A percentile compares a stretch with the other conserved stretches of the same genome.
Conservation (phyloP, 2,888 invertebrate genomes). For the Nephrotoma appendiculata region DNA sequence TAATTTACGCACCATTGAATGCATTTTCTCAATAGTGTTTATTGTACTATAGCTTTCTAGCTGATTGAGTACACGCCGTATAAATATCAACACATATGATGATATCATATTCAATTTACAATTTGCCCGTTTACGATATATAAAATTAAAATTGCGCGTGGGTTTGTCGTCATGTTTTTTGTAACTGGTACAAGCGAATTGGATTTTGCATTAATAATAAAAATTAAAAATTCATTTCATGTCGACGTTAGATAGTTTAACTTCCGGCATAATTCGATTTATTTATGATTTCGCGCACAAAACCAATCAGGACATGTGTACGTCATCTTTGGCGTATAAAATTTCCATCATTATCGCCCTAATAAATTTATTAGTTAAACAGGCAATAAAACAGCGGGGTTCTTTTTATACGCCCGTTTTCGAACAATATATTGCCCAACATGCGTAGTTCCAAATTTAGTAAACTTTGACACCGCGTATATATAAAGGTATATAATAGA, state of each 20-base stretch:
- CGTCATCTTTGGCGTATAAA: no score
- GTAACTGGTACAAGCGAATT: background rate
- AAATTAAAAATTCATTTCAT: background rate
- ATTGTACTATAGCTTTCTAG: background rate
- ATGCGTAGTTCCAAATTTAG: no score
- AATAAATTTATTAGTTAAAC: no score
- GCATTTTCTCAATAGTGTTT: background rate
- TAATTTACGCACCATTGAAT: background rate
- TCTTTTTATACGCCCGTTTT: no score
- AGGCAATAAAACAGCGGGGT: no score
- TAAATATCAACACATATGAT: background rate
- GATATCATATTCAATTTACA: background rate
- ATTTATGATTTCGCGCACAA: background rate
- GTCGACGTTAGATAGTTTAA: background rate
- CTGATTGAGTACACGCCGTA: background rate
- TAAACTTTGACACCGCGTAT: no score
- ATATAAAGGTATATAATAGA: no score
- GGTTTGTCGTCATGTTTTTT: background rate
- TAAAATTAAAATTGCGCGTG: background rate
- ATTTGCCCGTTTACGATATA: background rate
- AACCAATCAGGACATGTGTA: background rate
- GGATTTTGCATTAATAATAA: background rate
- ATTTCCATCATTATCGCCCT: no score
- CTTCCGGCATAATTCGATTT: background rate
- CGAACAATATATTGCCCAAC: no score